Percentiles rank a stretch among this genome's conserved stretches.
Evolutionary conservation across 2,888 invertebrate genomes (phyloP).

Genomic region (Trichogramma dendrolimi): DNA sequence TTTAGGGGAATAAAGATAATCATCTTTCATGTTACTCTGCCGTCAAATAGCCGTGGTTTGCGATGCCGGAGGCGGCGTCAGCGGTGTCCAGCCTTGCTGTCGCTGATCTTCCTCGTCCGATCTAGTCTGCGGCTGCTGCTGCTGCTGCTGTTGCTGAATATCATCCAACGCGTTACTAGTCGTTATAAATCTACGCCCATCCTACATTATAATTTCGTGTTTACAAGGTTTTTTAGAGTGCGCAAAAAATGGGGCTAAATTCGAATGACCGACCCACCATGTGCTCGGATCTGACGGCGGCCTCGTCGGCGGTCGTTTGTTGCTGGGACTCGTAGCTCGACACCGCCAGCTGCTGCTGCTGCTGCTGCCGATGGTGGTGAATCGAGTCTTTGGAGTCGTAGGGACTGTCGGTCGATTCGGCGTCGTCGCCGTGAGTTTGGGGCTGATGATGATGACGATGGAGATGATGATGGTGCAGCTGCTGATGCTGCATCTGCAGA

Average conservation of each 20-base stretch:
- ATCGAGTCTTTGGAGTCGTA: constrained; percentile 19
- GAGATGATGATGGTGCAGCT: constrained; percentile 34
- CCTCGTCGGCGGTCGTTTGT: constrained; percentile 33
- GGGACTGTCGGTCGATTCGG: constrained; percentile 13
- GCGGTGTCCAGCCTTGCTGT: constrained; percentile 39
- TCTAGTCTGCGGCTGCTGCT: constrained; percentile 23
- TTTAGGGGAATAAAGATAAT: no score
- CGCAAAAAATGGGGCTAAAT: constrained; percentile 10
- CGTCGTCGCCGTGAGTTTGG: neutral
- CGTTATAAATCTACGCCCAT: no score
- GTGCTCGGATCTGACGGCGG: constrained; percentile 11
- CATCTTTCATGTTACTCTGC: neutral
- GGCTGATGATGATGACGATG: constrained; percentile 13
- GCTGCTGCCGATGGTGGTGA: constrained; percentile 16
- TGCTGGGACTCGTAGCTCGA: constrained; percentile 27
- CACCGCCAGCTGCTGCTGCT: neutral
- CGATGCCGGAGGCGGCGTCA: constrained; percentile 46
- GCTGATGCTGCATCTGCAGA: constrained; percentile 26
- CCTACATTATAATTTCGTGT: no score
- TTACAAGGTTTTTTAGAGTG: constrained; percentile 1
- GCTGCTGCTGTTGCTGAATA: constrained; percentile 30
- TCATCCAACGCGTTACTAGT: constrained; percentile 6
- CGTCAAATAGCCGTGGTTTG: constrained; percentile 49
- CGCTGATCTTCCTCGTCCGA: constrained; percentile 19
- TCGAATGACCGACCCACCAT: constrained; percentile 12